Evolutionary conservation across 2,113 vertebrate genomes (phyloP).

Genomic region (Zosterops hypoxanthus): DNA sequence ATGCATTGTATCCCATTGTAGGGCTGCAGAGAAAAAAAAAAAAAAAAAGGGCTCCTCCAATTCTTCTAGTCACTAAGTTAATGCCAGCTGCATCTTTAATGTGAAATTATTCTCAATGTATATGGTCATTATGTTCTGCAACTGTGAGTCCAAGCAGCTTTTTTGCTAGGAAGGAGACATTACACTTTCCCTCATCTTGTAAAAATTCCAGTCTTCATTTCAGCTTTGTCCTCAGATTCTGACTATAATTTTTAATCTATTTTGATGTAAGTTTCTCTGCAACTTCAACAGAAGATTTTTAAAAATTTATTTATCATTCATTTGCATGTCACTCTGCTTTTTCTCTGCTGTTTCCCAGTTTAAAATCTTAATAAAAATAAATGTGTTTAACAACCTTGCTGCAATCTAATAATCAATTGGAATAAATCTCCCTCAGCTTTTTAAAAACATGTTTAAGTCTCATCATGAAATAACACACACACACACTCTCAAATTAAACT

Average conservation of each 20-base stretch:
- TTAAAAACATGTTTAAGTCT: not conserved
- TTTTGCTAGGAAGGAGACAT: not conserved
- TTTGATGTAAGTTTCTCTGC: not conserved
- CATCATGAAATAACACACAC: not conserved
- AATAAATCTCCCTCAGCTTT: not conserved
- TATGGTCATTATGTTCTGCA: not conserved
- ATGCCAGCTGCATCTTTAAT: not conserved
- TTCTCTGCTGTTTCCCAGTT: not conserved
- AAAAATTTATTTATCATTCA: constrained; percentile 2
- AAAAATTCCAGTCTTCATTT: not conserved
- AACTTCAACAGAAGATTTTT: not conserved
- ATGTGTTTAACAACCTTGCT: constrained; percentile 32
- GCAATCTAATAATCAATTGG: not conserved
- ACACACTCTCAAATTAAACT: not conserved
- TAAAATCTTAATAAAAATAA: constrained; percentile 43
- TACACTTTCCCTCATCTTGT: not conserved
- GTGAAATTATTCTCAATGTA: not conserved
- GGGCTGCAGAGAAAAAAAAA: not conserved
- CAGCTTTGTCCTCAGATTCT: not conserved
- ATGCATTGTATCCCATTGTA: not conserved
- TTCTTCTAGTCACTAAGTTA: not conserved
- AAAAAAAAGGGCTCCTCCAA: rapidly evolving
- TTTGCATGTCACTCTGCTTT: not conserved
- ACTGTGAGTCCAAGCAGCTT: not conserved
- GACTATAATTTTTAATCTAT: not conserved